Conservation (phyloP, 2,113 vertebrate genomes). For the Blennius ocellaris region DNA sequence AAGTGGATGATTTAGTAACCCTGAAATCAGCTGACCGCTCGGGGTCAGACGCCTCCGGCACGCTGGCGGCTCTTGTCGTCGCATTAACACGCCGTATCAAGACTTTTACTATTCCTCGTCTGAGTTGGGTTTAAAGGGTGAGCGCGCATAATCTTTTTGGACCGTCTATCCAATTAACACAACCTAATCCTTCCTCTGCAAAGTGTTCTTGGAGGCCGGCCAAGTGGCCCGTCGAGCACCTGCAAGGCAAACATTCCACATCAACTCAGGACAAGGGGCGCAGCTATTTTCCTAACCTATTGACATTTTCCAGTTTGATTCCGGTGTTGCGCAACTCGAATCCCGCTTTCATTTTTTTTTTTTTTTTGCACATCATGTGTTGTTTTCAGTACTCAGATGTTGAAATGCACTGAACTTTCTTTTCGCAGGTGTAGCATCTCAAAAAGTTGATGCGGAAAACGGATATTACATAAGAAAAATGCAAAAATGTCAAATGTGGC, state of each 20-base stretch:
- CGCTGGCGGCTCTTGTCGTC: slow-evolving; percentile 40
- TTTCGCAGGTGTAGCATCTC: background rate
- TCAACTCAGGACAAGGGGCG: background rate
- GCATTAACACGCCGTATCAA: slow-evolving; percentile 37
- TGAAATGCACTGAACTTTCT: background rate
- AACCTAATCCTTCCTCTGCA: slow-evolving; percentile 71
- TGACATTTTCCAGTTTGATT: slow-evolving; percentile 1
- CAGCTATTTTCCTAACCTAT: background rate
- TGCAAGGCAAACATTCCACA: slow-evolving; percentile 30
- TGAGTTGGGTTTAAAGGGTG: slow-evolving; percentile 7
- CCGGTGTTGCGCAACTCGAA: background rate
- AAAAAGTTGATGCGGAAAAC: no score
- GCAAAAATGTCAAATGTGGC: no score
- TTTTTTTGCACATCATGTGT: no score
- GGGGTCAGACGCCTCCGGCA: background rate
- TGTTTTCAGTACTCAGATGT: background rate
- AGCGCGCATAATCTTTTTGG: slow-evolving; percentile 66
- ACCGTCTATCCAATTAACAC: slow-evolving; percentile 75
- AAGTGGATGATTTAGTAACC: no score
- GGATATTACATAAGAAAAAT: no score
- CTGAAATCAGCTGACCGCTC: no score
- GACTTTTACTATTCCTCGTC: slow-evolving; percentile 33
- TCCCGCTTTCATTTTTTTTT: no score
- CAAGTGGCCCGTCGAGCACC: slow-evolving; percentile 40
- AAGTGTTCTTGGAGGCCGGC: slow-evolving; percentile 67